Evolutionary conservation across 2,888 invertebrate species (phyloP).

Genomic region (Phanerotoma sp.): DNA sequence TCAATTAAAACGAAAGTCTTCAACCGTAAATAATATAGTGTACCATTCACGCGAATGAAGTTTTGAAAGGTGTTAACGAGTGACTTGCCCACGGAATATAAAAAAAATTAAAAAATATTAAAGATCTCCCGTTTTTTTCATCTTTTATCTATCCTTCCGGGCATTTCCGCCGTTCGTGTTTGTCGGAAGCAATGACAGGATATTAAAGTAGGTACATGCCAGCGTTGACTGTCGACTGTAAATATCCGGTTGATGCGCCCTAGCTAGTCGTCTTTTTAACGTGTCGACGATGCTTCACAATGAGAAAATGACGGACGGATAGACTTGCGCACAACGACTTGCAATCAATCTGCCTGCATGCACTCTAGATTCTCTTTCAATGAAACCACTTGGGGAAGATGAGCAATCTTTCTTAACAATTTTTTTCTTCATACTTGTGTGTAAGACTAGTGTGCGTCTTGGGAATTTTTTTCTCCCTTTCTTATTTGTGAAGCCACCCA

Average conservation of each 20-base stretch:
- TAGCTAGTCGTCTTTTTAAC: constrained; percentile 10
- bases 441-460: constrained; percentile 7
- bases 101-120: too few species aligned
- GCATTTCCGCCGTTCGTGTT: constrained; percentile 39
- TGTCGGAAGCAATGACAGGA: constrained; percentile 50
- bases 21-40: too few species aligned
- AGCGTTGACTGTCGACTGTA: constrained; percentile 49
- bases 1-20: too few species aligned
- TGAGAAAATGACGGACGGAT: constrained; percentile 28
- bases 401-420: constrained; percentile 1
- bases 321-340: constrained; percentile 22
- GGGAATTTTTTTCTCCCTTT: neutral
- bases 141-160: constrained; percentile 7
- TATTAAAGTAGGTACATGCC: constrained; percentile 47
- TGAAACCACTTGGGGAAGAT: constrained; percentile 11
- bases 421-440: neutral
- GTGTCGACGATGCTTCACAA: constrained; percentile 24
- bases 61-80: too few species aligned
- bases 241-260: constrained; percentile 45
- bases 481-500: neutral
- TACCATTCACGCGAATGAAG: too few species aligned
- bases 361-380: constrained; percentile 5
- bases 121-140: too few species aligned
- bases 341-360: constrained; percentile 23
- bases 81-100: too few species aligned